A percentile compares a stretch with the other conserved stretches of the same genome.
These are phyloP conservation scores for Chrysocyon brachyurus DNA, from an alignment of 2,797 vertebrate species.

Conservation along the genomic window DNA sequence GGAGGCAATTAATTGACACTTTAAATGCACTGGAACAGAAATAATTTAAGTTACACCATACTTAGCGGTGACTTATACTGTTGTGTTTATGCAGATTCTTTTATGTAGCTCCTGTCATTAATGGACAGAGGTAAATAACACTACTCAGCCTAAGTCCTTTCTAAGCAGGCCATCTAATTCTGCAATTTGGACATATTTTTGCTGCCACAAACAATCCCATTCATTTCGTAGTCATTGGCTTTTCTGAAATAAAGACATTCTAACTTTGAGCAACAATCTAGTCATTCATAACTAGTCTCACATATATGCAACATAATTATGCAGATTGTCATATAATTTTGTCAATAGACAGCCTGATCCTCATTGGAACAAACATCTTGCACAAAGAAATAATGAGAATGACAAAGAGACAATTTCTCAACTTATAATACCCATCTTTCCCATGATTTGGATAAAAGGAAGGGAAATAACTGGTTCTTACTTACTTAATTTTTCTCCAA, in stretches of 20 bases:
- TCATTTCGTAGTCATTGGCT: slow-evolving; percentile 49
- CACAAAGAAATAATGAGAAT: slow-evolving; percentile 71
- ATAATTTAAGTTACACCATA: slow-evolving; percentile 80
- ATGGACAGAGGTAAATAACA: slow-evolving; percentile 70
- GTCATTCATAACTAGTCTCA: slow-evolving; percentile 74
- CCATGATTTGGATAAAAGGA: slow-evolving; percentile 54
- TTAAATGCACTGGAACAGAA: slow-evolving; percentile 82
- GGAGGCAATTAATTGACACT: slow-evolving; percentile 84
- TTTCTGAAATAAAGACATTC: slow-evolving; percentile 65
- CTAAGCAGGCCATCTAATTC: slow-evolving; percentile 38
- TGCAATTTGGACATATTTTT: slow-evolving; percentile 71
- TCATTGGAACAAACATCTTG: slow-evolving; percentile 70
- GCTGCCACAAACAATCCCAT: slow-evolving; percentile 47
- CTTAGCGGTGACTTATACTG: slow-evolving; percentile 80
- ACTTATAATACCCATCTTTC: slow-evolving; percentile 39
- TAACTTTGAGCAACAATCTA: slow-evolving; percentile 63
- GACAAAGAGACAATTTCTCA: slow-evolving; percentile 65
- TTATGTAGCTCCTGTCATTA: slow-evolving; percentile 71
- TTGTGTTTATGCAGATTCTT: slow-evolving; percentile 82
- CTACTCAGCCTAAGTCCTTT: slow-evolving; percentile 12
- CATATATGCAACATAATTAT: slow-evolving; percentile 65
- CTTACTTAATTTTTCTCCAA: slow-evolving; percentile 60
- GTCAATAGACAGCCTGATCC: slow-evolving; percentile 71
- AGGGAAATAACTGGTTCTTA: slow-evolving; percentile 41
- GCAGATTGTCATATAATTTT: slow-evolving; percentile 67